Conservation (phyloP, 2,888 invertebrate species). For the Clusia tigrina region DNA sequence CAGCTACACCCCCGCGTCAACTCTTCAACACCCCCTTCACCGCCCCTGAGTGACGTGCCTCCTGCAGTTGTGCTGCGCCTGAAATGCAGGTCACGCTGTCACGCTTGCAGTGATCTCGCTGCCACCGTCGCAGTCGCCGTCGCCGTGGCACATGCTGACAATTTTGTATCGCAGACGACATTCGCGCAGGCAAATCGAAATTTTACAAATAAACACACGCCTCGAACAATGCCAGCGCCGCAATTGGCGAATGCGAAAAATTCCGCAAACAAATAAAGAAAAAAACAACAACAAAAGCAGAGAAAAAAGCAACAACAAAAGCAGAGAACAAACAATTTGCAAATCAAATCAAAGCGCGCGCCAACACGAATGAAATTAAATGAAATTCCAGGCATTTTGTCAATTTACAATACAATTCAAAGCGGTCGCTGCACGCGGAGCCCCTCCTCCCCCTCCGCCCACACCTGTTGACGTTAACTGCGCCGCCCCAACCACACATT, state of each 20-base stretch:
- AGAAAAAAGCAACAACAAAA: background rate
- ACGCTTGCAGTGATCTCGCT: conserved; percentile 3
- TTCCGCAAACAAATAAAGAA: background rate
- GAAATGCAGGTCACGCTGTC: conserved; percentile 8
- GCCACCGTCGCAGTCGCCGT: background rate
- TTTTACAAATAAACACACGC: conserved; percentile 3
- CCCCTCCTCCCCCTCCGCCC: background rate
- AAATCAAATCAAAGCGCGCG: background rate
- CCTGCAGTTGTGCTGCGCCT: too few species aligned
- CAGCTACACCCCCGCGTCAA: too few species aligned
- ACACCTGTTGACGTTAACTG: background rate
- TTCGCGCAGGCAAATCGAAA: background rate
- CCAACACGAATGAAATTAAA: background rate
- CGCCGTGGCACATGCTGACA: background rate
- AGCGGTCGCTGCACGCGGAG: background rate
- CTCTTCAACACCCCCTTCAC: too few species aligned
- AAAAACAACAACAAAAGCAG: background rate
- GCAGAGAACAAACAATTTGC: background rate
- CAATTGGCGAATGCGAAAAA: background rate
- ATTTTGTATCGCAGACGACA: background rate
- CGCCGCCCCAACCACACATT: background rate
- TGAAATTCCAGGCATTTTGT: conserved; percentile 4
- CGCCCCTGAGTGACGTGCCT: too few species aligned
- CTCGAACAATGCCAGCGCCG: background rate
- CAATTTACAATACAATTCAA: background rate